Conservation (phyloP, 2,113 vertebrate species). For the Lichenostomus cassidix region DNA sequence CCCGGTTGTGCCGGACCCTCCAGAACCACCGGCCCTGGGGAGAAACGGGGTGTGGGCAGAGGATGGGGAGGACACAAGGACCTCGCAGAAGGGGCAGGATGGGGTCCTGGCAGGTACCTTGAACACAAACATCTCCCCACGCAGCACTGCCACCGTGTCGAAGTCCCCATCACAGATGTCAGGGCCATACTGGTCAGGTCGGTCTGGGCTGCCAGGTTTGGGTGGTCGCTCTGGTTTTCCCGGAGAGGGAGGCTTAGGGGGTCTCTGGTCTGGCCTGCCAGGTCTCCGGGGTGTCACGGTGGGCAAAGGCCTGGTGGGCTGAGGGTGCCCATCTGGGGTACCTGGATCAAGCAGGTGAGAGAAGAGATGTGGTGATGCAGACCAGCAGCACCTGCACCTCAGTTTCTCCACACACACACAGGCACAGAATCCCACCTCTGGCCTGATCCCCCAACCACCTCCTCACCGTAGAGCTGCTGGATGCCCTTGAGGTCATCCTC, state of each 20-base stretch:
- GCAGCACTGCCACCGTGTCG: constrained; percentile 88
- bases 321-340: constrained; percentile 73
- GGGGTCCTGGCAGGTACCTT: constrained; percentile 76
- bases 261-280: constrained; percentile 78
- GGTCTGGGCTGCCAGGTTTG: constrained; percentile 74
- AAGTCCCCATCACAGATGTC: constrained; percentile 96
- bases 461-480: constrained; percentile 92
- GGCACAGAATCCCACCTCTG: background rate
- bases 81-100: background rate
- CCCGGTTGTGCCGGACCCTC: constrained; percentile 90
- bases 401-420: fast-evolving
- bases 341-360: constrained; percentile 48
- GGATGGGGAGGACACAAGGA: background rate
- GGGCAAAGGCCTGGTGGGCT: constrained; percentile 84
- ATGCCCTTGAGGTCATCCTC: constrained; percentile 91
- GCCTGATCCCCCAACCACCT: background rate
- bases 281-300: constrained; percentile 81
- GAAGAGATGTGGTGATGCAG: background rate
- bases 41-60: background rate
- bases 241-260: constrained; percentile 52
- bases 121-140: constrained; percentile 98
- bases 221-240: constrained; percentile 80
- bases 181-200: constrained; percentile 85
- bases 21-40: constrained; percentile 93
- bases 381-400: background rate